Base-by-base conservation (phyloP, 2,888 invertebrate genomes). In the Lasioglossum morio region DNA sequence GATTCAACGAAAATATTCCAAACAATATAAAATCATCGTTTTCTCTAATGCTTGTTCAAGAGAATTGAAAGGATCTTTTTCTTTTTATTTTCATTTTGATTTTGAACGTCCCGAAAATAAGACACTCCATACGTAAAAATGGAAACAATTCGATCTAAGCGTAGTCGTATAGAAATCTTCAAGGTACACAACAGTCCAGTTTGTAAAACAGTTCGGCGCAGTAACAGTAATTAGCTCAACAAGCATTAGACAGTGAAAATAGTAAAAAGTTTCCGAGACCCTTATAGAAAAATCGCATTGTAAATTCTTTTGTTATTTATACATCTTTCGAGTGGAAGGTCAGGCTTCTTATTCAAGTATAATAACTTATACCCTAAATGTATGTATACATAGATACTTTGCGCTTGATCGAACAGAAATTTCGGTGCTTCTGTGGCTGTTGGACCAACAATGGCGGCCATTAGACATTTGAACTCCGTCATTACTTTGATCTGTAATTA, bases 331-430 rank as follows among this genome's bases (percentile, higher is more conserved):
- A 87, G 82, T 74, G 79, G 79, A 87, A 85, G 85, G 77, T 75
- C 77, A 85, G 82, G 72, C 72, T 75, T 82, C 30, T 75, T 74
- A 82, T 80, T 86, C 80, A 87, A 81, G 43, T 70, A 73, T 72
- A 81, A 37, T 66, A 57, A 37, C 80, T 88, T 88, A 89, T 40
- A 74, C 23, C 57, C 84, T 91, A 87, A 69, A 87, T 83, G 89
- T 77, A 88, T 46, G 16, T 46, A 46, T 46, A 14, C 10, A 43
- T 43, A 14, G 14, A 90, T 87, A 88, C 74, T 79, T 87, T 86
- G 81, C 82, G 69, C 37, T 69, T 12, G 8, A 69, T 86, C 83
- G 74, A 85, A 89, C 82, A 90, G 86, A 89, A 77, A 88, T 87
- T 92, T 86, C 85, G 90, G 79, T 86, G 88, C 69, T 37, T 69